These are phyloP conservation scores for Scomber scombrus DNA, from an alignment of 2,113 vertebrate species.

Conservation along the genomic window DNA sequence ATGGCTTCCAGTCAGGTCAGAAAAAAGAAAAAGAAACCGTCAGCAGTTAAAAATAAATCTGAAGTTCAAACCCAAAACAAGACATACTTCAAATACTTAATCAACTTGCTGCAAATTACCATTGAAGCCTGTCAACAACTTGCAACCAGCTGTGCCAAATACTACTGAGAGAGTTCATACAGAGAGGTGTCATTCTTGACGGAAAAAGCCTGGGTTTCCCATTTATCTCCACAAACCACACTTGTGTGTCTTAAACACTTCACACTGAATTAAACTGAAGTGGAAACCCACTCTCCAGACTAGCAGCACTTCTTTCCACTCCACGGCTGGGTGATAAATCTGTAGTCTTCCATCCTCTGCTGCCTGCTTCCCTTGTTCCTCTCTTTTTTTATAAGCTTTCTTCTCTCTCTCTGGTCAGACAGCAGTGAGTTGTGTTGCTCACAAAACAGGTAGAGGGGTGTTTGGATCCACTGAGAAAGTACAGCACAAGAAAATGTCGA, in stretches of 20 bases:
- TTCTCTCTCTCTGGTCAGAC: slow-evolving; percentile 20
- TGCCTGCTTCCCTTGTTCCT: slow-evolving; percentile 22
- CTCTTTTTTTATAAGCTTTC: slow-evolving; percentile 32
- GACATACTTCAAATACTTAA: slow-evolving; percentile 16
- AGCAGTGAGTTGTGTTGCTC: neutral
- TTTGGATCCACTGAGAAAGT: neutral
- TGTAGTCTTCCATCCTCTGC: slow-evolving; percentile 39
- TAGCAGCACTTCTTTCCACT: slow-evolving; percentile 67
- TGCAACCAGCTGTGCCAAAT: slow-evolving; percentile 9
- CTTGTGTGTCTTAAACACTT: slow-evolving; percentile 66
- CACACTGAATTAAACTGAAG: slow-evolving; percentile 75
- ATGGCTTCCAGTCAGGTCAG: neutral
- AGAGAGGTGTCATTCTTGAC: slow-evolving; percentile 46
- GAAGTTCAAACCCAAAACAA: slow-evolving; percentile 15
- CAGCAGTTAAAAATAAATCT: neutral
- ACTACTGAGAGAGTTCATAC: slow-evolving; percentile 8
- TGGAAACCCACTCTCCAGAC: slow-evolving; percentile 66
- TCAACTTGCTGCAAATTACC: slow-evolving; percentile 19
- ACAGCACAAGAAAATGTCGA: neutral
- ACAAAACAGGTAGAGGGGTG: neutral
- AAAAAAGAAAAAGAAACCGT: neutral
- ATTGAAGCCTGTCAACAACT: slow-evolving; percentile 9
- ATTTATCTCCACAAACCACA: slow-evolving; percentile 61
- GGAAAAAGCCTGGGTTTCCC: slow-evolving; percentile 57
- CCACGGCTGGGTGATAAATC: slow-evolving; percentile 62